Evolutionary conservation across 2,113 vertebrate genomes (phyloP), one percentile per base, ranked within the genome.

Genomic region (Fulmarus glacialis): DNA sequence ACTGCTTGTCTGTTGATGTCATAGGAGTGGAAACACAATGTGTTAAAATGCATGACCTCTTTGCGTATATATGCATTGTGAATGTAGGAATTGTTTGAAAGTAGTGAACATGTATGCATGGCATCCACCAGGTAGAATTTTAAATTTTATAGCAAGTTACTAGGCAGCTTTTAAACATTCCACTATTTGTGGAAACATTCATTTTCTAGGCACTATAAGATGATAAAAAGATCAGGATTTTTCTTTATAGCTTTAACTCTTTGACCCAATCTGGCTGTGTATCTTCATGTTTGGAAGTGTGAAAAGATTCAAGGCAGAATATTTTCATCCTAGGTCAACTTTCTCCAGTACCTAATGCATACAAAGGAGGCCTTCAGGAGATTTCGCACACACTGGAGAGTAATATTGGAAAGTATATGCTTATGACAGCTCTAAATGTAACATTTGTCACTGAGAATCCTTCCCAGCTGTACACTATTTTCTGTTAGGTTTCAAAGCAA

Each of bases 1-100:
- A 23, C 22, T 82, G 27, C 36, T 56, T 53, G 11, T 64, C 20
- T 58, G 24, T 52, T 43, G 55, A 16, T 13, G 15, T 24, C 14
- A 6, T 16, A 73, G 66, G 62, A 55, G 32, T 40, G n/a, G 24
- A 45, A 90, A 20, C 27, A 18, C 6, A 8, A 16, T 5, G 67
- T 58, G 30, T 58, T 52, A 56, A 83, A 80, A 27, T 22, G 45
- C 9, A 5, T 8, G 18, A 27, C 30, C 12, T 72, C 47, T 32
- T 26, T 58, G 58, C 0, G 0, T 71, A 1, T 4, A 3, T 53
- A 6, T 43, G 20, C 2, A 5, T 19, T 47, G 45, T 45, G 55
- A 78, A 19, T 27, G 36, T 1, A 34, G 40, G 58, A 68, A 32
- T 23, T 52, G 45, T 59, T 82, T 83, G 64, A 36, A 77, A 30